Conservation (phyloP, 37 sponge, comb jelly and placozoan species). For the Cliona cf. orientalis region DNA sequence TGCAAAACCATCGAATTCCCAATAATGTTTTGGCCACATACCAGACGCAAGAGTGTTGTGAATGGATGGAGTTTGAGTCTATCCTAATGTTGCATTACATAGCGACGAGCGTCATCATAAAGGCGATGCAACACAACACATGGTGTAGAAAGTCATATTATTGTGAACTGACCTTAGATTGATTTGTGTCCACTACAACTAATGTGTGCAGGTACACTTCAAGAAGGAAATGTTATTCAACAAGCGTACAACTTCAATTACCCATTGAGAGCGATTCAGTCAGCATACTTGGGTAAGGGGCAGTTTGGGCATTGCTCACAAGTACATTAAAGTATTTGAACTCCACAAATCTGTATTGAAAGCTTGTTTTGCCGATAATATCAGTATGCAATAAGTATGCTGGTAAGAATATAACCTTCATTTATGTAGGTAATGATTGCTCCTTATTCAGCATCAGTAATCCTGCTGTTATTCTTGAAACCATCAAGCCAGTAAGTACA, state of each 20-base stretch:
- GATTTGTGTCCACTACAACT: neutral
- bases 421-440: neutral
- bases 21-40: too few relatives aligned
- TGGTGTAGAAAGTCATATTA: neutral
- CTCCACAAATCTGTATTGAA: neutral
- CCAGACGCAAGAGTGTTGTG: too few relatives aligned
- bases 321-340: neutral
- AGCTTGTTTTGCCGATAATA: neutral
- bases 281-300: slow-evolving; percentile 2
- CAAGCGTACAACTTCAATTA: slow-evolving; percentile 59
- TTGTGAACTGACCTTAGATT: neutral
- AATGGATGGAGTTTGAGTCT: too few relatives aligned
- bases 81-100: neutral
- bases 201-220: slow-evolving; percentile 31
- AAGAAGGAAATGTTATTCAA: slow-evolving; percentile 55
- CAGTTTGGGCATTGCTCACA: neutral
- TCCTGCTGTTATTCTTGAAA: slow-evolving; percentile 38
- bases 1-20: too few relatives aligned
- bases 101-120: neutral
- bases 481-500: slow-evolving; percentile 31
- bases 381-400: neutral
- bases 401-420: neutral
- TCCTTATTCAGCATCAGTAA: slow-evolving; percentile 9
- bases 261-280: slow-evolving; percentile 18
- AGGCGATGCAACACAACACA: neutral